Percentiles rank a stretch among this genome's conserved stretches.
phyloP scores from a whole-genome alignment of 2,797 vertebrate genomes.

The Botia almorhae region DNA sequence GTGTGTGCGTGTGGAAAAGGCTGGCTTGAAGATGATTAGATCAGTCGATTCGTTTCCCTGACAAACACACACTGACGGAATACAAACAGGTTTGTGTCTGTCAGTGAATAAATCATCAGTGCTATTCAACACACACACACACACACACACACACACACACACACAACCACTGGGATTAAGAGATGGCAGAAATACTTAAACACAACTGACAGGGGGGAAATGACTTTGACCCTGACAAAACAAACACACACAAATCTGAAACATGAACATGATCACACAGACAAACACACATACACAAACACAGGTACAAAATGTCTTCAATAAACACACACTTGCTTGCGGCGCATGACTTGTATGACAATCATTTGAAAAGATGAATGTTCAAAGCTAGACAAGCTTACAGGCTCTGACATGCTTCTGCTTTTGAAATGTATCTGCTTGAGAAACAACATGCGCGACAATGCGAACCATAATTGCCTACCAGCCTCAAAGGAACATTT shows the following conservation, averaged over 20 bases:
- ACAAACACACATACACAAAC: background rate
- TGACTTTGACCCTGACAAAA: constrained; percentile 39
- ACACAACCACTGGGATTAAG: constrained; percentile 38
- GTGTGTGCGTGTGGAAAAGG: too few species aligned
- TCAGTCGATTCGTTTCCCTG: constrained; percentile 37
- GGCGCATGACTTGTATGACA: constrained; percentile 34
- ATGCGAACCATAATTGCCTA: constrained; percentile 1
- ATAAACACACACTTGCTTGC: constrained; percentile 13
- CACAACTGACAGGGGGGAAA: constrained; percentile 47
- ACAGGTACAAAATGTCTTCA: background rate
- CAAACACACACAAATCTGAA: constrained; percentile 29
- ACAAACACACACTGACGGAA: constrained; percentile 34
- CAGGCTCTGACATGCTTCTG: constrained; percentile 14
- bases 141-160: background rate
- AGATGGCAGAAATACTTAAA: constrained; percentile 45
- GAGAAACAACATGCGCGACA: background rate
- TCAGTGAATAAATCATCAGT: constrained; percentile 42
- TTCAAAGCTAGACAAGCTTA: constrained; percentile 29
- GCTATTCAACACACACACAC: constrained; percentile 35
- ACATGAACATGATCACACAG: constrained; percentile 32
- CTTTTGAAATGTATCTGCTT: constrained; percentile 21
- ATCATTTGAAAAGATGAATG: constrained; percentile 28
- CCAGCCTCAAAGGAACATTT: constrained; percentile 25
- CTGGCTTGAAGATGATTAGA: constrained; percentile 35
- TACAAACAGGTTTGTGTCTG: constrained; percentile 46